These are phyloP conservation scores for Panthera tigris DNA, from an alignment of 2,113 vertebrate species.

Conservation along the genomic window DNA sequence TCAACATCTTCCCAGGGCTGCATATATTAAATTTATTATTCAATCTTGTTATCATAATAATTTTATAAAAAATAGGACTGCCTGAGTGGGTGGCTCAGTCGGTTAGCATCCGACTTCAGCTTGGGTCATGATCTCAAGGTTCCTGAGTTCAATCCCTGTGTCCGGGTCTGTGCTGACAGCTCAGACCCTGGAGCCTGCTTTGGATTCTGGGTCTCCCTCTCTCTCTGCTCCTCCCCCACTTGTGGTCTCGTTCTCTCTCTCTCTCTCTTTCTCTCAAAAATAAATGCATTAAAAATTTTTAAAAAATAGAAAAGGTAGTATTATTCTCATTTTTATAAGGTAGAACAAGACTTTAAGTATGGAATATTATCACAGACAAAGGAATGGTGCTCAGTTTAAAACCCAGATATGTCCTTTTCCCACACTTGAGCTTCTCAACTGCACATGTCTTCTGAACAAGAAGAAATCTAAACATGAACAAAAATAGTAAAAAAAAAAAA, in stretches of 20 bases:
- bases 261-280: no score
- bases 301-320: neutral
- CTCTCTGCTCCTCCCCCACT: no score
- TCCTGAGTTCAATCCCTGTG: no score
- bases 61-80: neutral
- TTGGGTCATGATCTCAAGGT: no score
- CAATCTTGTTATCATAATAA: neutral
- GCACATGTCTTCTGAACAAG: neutral
- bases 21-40: neutral
- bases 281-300: no score
- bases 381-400: neutral
- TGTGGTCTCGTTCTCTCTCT: no score
- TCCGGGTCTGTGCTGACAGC: no score
- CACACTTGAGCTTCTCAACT: neutral
- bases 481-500: conserved; percentile 16
- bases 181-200: no score
- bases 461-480: conserved; percentile 25
- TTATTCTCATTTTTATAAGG: neutral
- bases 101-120: no score
- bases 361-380: neutral
- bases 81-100: no score
- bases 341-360: neutral
- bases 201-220: no score
- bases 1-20: neutral
- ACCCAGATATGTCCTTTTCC: neutral